These are phyloP conservation scores for Drosophila maculinotata DNA, from an alignment of 2,888 invertebrate genomes.

Conservation along the genomic window DNA sequence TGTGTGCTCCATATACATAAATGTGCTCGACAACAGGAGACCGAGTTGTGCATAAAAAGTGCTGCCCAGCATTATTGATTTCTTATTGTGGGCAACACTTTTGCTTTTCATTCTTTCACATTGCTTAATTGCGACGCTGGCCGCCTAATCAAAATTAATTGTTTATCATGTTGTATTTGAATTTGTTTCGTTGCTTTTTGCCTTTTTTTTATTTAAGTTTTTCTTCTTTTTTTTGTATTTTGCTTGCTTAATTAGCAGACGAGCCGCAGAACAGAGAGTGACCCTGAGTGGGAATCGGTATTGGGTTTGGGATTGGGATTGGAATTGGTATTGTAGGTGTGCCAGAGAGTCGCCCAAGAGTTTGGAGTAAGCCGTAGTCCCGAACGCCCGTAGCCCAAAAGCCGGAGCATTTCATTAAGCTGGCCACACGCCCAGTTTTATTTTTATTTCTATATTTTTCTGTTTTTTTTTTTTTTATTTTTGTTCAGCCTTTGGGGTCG, in stretches of 20 bases:
- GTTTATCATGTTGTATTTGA: conserved; percentile 81
- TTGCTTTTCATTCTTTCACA: conserved; percentile 51
- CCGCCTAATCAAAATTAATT: conserved; percentile 82
- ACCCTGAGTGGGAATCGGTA: conserved; percentile 45
- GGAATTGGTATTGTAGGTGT: conserved; percentile 67
- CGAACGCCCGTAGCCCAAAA: neutral
- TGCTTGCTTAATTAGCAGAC: conserved; percentile 75
- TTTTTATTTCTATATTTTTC: conserved; percentile 23
- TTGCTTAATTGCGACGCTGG: conserved; percentile 70
- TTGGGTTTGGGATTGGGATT: conserved; percentile 13
- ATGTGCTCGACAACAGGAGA: conserved; percentile 19
- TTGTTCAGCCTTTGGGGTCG: conserved; percentile 16
- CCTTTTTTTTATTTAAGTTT: conserved; percentile 26
- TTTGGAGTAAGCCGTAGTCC: conserved; percentile 37
- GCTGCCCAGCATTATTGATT: conserved; percentile 52
- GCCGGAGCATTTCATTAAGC: conserved; percentile 53
- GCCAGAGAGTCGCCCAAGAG: conserved; percentile 46
- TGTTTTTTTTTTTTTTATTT: conserved; percentile 22
- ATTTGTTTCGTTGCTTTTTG: conserved; percentile 56
- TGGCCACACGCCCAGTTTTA: conserved; percentile 69
- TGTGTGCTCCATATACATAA: conserved; percentile 49
- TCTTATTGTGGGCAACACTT: conserved; percentile 58
- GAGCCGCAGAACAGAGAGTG: conserved; percentile 38
- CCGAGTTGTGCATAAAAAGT: conserved; percentile 10
- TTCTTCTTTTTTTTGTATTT: conserved; percentile 34